phyloP scores from a whole-genome alignment of 2,888 invertebrate species.

The Ennomos erosarius region DNA sequence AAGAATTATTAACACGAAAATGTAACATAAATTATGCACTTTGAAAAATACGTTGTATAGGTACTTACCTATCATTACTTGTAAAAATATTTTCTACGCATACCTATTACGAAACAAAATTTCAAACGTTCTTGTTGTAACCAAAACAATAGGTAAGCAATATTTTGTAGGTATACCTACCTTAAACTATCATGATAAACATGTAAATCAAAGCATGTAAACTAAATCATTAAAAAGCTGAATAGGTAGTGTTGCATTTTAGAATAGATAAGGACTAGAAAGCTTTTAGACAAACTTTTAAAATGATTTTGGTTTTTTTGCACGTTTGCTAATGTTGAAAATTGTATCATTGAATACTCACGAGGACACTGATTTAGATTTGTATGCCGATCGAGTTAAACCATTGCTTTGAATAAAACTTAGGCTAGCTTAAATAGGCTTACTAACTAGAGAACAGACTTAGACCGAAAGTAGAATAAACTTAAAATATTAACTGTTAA shows the following conservation, averaged over 20 bases:
- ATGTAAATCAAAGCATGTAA: slow-evolving; percentile 58
- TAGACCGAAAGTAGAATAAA: slow-evolving; percentile 26
- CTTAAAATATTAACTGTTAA: too few relatives aligned
- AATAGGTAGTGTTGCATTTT: slow-evolving; percentile 61
- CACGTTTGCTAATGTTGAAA: slow-evolving; percentile 34
- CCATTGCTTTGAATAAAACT: slow-evolving; percentile 50
- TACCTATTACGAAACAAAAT: background rate
- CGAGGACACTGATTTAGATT: slow-evolving; percentile 55
- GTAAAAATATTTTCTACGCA: slow-evolving; percentile 6
- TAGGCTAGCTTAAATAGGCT: slow-evolving; percentile 53
- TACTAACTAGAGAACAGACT: slow-evolving; percentile 34
- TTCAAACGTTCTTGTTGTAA: too few relatives aligned
- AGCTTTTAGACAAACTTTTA: slow-evolving; percentile 64
- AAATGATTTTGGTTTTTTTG: slow-evolving; percentile 35
- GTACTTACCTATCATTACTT: slow-evolving; percentile 20
- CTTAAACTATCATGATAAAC: slow-evolving; percentile 36
- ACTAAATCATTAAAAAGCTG: slow-evolving; percentile 56
- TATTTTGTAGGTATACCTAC: too few relatives aligned
- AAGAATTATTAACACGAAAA: slow-evolving; percentile 42
- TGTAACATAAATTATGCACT: slow-evolving; percentile 49
- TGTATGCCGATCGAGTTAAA: slow-evolving; percentile 40
- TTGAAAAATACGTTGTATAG: slow-evolving; percentile 21
- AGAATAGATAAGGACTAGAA: slow-evolving; percentile 64
- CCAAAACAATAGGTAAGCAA: too few relatives aligned
- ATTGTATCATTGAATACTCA: slow-evolving; percentile 52